These are phyloP conservation scores for Latheticus oryzae DNA, from an alignment of 2,888 invertebrate species.

Conservation along the genomic window DNA sequence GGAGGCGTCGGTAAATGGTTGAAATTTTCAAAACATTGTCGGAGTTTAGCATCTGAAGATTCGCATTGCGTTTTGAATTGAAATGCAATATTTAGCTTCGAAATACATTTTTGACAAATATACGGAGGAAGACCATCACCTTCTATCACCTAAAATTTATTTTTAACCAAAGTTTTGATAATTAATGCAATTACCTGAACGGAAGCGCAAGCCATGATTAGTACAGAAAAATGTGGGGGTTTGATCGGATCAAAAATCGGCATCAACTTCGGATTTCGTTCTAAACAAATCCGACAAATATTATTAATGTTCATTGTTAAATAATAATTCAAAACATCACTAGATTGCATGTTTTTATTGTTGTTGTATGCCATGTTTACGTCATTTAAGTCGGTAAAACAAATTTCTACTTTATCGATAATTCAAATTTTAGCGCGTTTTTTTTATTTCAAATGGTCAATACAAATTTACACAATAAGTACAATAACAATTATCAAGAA, in stretches of 20 bases:
- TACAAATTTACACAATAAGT: conserved; percentile 43
- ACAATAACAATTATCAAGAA: conserved; percentile 44
- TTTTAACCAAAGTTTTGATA: neutral
- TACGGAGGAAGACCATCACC: conserved; percentile 63
- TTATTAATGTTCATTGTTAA: conserved; percentile 64
- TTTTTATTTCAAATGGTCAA: too few species aligned
- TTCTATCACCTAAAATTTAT: conserved; percentile 59
- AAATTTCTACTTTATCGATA: conserved; percentile 2
- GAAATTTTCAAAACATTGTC: conserved; percentile 61
- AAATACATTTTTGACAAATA: conserved; percentile 64
- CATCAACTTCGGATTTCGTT: conserved; percentile 63
- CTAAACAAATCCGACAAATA: conserved; percentile 64
- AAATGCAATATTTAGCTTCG: conserved; percentile 63
- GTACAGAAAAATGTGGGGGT: conserved; percentile 63
- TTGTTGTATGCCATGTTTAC: conserved; percentile 45
- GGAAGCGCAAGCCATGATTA: conserved; percentile 65
- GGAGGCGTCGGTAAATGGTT: conserved; percentile 55
- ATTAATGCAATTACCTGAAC: conserved; percentile 65
- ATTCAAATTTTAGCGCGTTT: conserved; percentile 4
- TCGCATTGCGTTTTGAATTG: conserved; percentile 66
- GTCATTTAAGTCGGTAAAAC: conserved; percentile 19
- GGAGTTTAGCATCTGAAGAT: conserved; percentile 62
- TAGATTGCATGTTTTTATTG: conserved; percentile 57
- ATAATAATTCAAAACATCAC: conserved; percentile 63
- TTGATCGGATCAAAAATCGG: conserved; percentile 65